Base-by-base conservation (phyloP, 2,888 invertebrate species). In the Eupithecia tripunctaria region DNA sequence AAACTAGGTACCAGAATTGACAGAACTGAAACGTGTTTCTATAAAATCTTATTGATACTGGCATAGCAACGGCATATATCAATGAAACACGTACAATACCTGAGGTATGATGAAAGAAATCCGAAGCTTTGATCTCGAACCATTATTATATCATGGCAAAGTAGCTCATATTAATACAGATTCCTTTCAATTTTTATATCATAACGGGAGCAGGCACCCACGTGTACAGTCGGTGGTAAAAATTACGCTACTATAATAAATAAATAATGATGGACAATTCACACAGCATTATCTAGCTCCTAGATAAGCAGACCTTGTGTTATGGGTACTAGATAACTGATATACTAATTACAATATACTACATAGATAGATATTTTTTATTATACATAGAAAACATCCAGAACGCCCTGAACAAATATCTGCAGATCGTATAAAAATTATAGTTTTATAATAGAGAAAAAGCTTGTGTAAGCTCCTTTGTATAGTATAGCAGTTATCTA, bases 151-250 rank as follows among this genome's bases (percentile, higher is more conserved):
- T 36, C 6, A 21, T 32, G 32, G 29, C 70, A 71, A 65, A 68
- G 32, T 27, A 68, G 15, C 65, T 68, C 63, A 67, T 47, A 67
- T 68, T 70, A 68, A 60, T 68, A 67, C 59, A 10, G 60, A 70
- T 70, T 68, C 65, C 51, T 72, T 75, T 70, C 70, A 75, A 70
- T 70, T 74, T 51, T 72, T 65, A 66, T 72, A 72, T 70, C 56
- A 70, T 38, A 67, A 25, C 65, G 32, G 38, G 62, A 69, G 69
- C 41, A 60, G 67, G 63, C 66, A 43, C 71, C 25, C 62, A 60
- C 70, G 56, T 29, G 63, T 36, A 68, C 67, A 59, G 32, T 59
- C 56, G 32, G 14, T 38, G 1, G 8, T 10, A 63, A 12, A 6
- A 38, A 10, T 51, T 18, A 51, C 12, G 12, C 21, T 21, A 21